Percentiles rank a stretch among this genome's conserved stretches.
Conservation (phyloP, 1,140 invertebrate species). For the Drosophila tropicalis region DNA sequence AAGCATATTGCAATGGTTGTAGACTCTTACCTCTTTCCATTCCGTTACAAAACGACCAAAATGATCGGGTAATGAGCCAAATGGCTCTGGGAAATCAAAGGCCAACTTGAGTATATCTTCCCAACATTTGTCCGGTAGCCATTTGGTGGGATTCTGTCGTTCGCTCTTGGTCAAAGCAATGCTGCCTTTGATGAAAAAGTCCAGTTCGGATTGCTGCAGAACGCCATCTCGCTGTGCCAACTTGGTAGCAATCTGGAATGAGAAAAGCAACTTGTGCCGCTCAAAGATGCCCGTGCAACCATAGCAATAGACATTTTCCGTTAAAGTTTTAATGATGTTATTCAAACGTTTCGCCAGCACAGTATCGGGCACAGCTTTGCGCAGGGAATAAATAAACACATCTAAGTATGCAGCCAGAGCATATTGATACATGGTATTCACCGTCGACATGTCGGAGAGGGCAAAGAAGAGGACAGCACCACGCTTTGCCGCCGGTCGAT, state of each 20-base stretch:
- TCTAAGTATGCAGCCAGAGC: conserved; percentile 91
- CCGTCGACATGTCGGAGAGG: conserved; percentile 91
- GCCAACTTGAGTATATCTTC: conserved; percentile 90
- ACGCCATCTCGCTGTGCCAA: conserved; percentile 88
- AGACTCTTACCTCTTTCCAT: conserved; percentile 87
- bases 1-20: conserved; percentile 33
- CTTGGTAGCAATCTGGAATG: conserved; percentile 94
- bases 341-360: conserved; percentile 88
- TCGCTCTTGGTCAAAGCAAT: conserved; percentile 90
- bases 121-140: conserved; percentile 91
- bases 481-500: conserved; percentile 90
- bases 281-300: conserved; percentile 96
- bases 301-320: conserved; percentile 94
- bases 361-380: conserved; percentile 90
- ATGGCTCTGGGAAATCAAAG: conserved; percentile 87
- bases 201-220: conserved; percentile 89
- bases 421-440: conserved; percentile 96
- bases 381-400: conserved; percentile 91
- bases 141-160: conserved; percentile 87
- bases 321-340: conserved; percentile 93
- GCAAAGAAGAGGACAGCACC: conserved; percentile 96
- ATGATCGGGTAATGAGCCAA: conserved; percentile 87
- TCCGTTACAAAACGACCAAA: conserved; percentile 85
- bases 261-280: conserved; percentile 94
- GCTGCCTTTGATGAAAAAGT: conserved; percentile 95